Evolutionary conservation across 2,113 vertebrate species (phyloP).

Genomic region (Mastomys natalensis): DNA sequence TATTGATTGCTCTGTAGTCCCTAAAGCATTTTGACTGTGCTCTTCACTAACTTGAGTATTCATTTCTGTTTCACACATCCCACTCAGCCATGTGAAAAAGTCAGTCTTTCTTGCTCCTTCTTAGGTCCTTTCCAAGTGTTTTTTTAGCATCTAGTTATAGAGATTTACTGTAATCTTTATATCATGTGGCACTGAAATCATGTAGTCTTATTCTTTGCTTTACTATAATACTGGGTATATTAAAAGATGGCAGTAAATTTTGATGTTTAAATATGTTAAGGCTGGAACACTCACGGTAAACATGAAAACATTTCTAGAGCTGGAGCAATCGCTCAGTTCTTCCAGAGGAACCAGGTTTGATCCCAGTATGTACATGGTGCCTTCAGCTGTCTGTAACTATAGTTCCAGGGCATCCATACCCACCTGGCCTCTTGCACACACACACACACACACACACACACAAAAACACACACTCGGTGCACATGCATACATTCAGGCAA

Average conservation of each 20-base stretch:
- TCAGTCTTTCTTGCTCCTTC: neutral
- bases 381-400: neutral
- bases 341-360: neutral
- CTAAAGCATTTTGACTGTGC: neutral
- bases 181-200: neutral
- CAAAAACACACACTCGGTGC: neutral
- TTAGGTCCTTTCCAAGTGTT: neutral
- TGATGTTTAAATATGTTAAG: neutral
- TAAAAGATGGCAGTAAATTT: neutral
- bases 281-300: neutral
- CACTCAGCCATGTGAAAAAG: neutral
- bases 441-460: neutral
- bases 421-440: neutral
- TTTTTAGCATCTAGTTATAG: neutral
- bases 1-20: neutral
- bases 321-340: neutral
- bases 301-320: neutral
- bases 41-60: neutral
- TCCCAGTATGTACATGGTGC: neutral
- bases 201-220: slow-evolving; percentile 1
- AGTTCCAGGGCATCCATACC: neutral
- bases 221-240: neutral
- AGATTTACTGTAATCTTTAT: neutral
- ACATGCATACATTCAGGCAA: neutral
- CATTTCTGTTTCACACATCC: neutral